Evolutionary conservation across 2,113 vertebrate species (phyloP).

Genomic region (Struthio camelus): DNA sequence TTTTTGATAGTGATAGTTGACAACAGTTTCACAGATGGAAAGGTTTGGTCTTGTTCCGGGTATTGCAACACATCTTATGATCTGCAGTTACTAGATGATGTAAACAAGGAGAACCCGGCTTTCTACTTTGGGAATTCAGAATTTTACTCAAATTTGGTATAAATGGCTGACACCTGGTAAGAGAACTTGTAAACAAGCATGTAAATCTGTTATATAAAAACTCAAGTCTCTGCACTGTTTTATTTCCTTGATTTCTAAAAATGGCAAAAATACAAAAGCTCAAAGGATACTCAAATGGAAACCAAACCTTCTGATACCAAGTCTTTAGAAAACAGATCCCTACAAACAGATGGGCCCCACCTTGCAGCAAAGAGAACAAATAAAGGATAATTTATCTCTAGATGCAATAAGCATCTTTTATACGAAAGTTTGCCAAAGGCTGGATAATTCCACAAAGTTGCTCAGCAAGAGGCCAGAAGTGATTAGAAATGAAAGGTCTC

Average conservation of each 20-base stretch:
- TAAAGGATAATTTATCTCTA: constrained; percentile 55
- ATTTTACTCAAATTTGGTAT: not conserved
- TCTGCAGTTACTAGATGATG: not conserved
- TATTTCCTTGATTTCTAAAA: not conserved
- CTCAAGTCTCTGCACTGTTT: not conserved
- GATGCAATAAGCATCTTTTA: constrained; percentile 18
- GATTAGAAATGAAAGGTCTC: constrained; percentile 59
- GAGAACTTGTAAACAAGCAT: not conserved
- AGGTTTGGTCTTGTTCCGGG: not conserved
- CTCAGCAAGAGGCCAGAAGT: constrained; percentile 26
- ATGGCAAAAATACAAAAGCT: not conserved
- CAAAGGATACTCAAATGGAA: not conserved
- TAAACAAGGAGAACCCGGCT: not conserved
- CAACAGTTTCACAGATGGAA: not conserved
- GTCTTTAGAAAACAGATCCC: not conserved
- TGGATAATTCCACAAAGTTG: constrained; percentile 46
- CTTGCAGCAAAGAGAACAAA: constrained; percentile 39
- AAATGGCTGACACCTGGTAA: not conserved
- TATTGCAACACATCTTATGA: not conserved
- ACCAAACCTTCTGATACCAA: not conserved
- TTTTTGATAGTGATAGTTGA: not conserved
- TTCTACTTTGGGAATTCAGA: not conserved
- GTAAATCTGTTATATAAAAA: not conserved
- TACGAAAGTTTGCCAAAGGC: constrained; percentile 56
- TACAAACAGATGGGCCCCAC: constrained; percentile 22